Evolutionary conservation across 1,140 invertebrate genomes (phyloP).

Genomic region (Drosophila simulans): DNA sequence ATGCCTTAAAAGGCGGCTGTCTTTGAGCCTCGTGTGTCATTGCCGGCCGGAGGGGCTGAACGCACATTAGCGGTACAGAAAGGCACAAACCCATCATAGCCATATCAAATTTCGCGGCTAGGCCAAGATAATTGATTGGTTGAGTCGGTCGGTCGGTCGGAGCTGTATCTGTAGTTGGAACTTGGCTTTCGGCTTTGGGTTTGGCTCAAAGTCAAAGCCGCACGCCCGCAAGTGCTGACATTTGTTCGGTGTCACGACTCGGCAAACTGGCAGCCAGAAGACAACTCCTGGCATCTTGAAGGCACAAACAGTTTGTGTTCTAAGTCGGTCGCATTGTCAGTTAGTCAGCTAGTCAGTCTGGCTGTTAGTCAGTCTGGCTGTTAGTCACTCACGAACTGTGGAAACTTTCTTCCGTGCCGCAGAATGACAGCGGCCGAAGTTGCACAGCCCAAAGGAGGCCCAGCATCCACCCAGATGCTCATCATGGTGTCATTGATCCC

Average conservation of each 20-base stretch:
- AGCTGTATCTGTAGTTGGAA: background rate
- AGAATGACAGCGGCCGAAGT: conserved; percentile 51
- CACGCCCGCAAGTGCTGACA: conserved; percentile 80
- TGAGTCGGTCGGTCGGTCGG: conserved; percentile 16
- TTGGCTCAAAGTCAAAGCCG: conserved; percentile 72
- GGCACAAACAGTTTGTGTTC: conserved; percentile 51
- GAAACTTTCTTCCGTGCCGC: conserved; percentile 65
- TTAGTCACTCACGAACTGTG: conserved; percentile 54
- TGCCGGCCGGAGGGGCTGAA: conserved; percentile 40
- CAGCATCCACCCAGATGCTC: conserved; percentile 57
- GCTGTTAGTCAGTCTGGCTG: conserved; percentile 32
- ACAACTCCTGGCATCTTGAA: conserved; percentile 21
- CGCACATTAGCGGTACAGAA: conserved; percentile 60
- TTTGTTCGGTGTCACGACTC: conserved; percentile 80
- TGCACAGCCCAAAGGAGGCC: conserved; percentile 33
- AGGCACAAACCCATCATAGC: conserved; percentile 49
- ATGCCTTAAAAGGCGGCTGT: conserved; percentile 34
- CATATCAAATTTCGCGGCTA: conserved; percentile 76
- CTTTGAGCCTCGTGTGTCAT: conserved; percentile 52
- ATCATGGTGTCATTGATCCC: conserved; percentile 78
- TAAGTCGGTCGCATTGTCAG: conserved; percentile 46
- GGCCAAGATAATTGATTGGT: conserved; percentile 78
- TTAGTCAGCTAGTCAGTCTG: conserved; percentile 41
- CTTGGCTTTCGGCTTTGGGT: conserved; percentile 21
- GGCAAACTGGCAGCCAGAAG: conserved; percentile 31